Percentiles rank a stretch among this genome's conserved stretches.
phyloP scores from a whole-genome alignment of 2,797 vertebrate species.

The Mycteria americana region DNA sequence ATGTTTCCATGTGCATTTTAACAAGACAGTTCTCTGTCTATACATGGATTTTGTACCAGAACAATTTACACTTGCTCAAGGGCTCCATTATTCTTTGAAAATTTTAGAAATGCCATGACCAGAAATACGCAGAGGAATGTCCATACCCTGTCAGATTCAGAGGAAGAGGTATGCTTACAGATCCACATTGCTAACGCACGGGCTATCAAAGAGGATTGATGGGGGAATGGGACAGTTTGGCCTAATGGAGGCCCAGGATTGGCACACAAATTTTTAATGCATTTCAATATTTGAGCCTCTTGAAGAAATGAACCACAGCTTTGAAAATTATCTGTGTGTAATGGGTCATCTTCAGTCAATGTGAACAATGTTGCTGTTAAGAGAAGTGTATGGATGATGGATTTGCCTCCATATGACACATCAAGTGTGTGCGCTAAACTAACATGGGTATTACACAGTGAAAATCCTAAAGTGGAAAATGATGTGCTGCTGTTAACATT shows the following conservation, averaged over 20 bases:
- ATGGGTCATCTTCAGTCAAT: neutral
- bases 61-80: neutral
- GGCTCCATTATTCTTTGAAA: neutral
- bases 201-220: accelerated
- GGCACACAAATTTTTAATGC: neutral
- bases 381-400: neutral
- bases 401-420: neutral
- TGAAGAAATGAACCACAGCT: neutral
- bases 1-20: neutral
- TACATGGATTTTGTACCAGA: neutral
- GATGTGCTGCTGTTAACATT: accelerated
- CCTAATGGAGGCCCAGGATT: neutral
- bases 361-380: accelerated
- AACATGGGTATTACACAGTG: accelerated
- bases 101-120: neutral
- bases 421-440: neutral
- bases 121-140: neutral
- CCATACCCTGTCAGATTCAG: neutral
- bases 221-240: neutral
- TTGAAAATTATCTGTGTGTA: neutral
- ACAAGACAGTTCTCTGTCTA: neutral
- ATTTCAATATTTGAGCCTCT: neutral
- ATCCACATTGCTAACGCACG: accelerated
- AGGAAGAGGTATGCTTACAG: neutral
- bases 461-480: neutral